Conservation (phyloP, 2,888 invertebrate genomes). For the Bombyx huttoni region DNA sequence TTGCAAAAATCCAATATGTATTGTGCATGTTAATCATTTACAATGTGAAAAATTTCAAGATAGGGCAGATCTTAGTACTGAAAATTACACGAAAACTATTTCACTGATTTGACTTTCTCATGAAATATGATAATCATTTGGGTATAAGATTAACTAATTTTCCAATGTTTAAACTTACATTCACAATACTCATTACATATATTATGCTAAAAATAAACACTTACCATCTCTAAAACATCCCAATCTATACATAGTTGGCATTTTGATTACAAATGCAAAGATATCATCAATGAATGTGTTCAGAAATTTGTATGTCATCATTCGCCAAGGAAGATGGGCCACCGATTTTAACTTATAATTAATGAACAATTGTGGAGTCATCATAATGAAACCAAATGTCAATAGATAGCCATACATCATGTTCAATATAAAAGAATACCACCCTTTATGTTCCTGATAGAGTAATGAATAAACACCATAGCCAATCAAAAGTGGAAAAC, state of each 20-base stretch:
- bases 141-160: too few species aligned
- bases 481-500: slow-evolving; percentile 93
- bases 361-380: slow-evolving; percentile 99
- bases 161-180: too few species aligned
- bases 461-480: slow-evolving; percentile 95
- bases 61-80: too few species aligned
- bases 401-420: slow-evolving; percentile 98
- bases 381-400: slow-evolving; percentile 99
- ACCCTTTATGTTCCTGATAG: slow-evolving; percentile 97
- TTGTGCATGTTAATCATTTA: background rate
- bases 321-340: slow-evolving; percentile 99
- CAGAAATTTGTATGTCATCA: slow-evolving; percentile 99
- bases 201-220: slow-evolving; percentile 13
- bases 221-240: slow-evolving; percentile 97
- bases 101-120: too few species aligned
- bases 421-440: slow-evolving; percentile 97
- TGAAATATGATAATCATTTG: too few species aligned
- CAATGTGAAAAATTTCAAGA: too few species aligned
- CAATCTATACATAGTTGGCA: slow-evolving; percentile 98
- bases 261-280: slow-evolving; percentile 99
- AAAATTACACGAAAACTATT: too few species aligned
- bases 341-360: slow-evolving; percentile 99
- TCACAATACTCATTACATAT: background rate
- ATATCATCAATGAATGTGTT: slow-evolving; percentile 99
- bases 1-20: background rate